Evolutionary conservation across 1,140 invertebrate genomes (phyloP), one percentile per base, ranked within the genome.

Genomic region (Drosophila nebulosa): DNA sequence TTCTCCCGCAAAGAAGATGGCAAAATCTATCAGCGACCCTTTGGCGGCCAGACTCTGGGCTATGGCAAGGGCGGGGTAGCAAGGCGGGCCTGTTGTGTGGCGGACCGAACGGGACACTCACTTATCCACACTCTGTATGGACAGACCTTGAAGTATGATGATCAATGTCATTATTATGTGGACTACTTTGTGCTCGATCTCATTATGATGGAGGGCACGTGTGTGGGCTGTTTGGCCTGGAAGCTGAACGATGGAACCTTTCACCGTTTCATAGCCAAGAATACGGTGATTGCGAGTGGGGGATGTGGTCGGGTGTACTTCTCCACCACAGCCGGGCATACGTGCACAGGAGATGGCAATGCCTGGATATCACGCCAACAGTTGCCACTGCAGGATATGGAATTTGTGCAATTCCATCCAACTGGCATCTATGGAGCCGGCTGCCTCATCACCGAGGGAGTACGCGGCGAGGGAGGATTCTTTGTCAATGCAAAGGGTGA

Each of bases 401-500:
- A 99, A 92, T 99, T 99, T 92, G 96, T 99, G 52, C 99, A 99
- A 92, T 99, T 99, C 91, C 99, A 99, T 93, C 99, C 99, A 0
- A 99, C 99, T 62, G 98, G 98, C 95, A 98, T 99, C 78, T 99
- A 99, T 91, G 98, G 98, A 1, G 97, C 97, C 55, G 99, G 99
- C 1, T 99, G 98, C 90, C 93, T 99, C 12, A 99, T 99, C 66
- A 99, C 99, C 1, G 98, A 99, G 92, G 99, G 97, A 1, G 96
- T 96, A 75, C 94, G 97, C 39, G 98, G 98, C 42, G 99, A 99
- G 93, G 99, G 98, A 55, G 98, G 98, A 4, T 99, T 95, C 92
- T 93, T 99, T 4, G 93, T 99, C 9, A 99, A 99, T 92, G 95
- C 95, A 36, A 95, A 99, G 91, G 98, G 98, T 57, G 99, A 99